A percentile compares a stretch with the other conserved stretches of the same genome.
Evolutionary conservation across 2,797 vertebrate species (phyloP).

Genomic region (Menidia menidia): DNA sequence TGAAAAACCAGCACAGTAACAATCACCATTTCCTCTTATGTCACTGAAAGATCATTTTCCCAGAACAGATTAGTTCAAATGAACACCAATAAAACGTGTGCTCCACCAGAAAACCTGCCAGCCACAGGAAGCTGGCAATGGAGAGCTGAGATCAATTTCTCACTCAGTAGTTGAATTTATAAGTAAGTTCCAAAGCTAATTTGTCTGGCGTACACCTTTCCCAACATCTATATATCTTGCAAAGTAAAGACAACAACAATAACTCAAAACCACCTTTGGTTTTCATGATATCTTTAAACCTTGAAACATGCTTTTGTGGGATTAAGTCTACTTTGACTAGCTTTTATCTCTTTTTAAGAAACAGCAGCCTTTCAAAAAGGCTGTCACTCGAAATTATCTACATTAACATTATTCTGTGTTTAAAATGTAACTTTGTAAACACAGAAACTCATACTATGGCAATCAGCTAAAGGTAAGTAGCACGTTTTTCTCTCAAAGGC

Average conservation of each 20-base stretch:
- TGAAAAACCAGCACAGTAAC: slow-evolving; percentile 40
- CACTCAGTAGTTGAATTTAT: no score
- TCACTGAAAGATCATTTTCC: slow-evolving; percentile 7
- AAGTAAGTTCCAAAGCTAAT: background rate
- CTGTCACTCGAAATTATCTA: no score
- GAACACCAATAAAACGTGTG: background rate
- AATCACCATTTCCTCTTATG: slow-evolving; percentile 21
- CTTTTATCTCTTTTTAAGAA: no score
- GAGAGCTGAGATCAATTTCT: background rate
- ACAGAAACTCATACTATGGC: no score
- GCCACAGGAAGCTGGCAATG: slow-evolving; percentile 1
- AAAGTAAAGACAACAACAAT: background rate
- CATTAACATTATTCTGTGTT: no score
- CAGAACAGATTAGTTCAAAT: slow-evolving; percentile 2
- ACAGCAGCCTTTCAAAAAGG: no score
- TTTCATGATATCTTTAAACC: background rate
- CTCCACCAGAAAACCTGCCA: slow-evolving; percentile 5
- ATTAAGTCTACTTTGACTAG: background rate
- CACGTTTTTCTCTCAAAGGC: no score
- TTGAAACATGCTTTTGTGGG: background rate
- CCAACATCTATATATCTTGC: background rate
- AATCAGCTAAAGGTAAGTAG: no score
- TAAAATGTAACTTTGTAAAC: no score
- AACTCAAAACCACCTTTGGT: background rate
- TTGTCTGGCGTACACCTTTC: background rate